phyloP scores from a whole-genome alignment of 2,113 vertebrate genomes.

The Morone chrysops region DNA sequence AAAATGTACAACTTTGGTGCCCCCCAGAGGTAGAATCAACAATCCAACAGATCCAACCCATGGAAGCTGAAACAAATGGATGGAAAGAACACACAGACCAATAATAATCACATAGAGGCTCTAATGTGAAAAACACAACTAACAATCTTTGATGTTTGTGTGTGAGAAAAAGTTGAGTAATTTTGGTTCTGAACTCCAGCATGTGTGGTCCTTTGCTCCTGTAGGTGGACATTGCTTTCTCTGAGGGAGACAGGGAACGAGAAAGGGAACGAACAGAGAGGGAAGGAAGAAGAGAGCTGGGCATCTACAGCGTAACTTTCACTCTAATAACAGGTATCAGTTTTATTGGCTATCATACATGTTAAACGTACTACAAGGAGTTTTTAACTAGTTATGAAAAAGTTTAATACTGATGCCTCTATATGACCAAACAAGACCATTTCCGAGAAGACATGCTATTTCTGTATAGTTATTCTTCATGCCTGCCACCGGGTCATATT shows the following conservation, averaged over 20 bases:
- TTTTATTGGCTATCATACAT: not conserved
- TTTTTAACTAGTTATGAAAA: too few species aligned
- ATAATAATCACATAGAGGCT: not conserved
- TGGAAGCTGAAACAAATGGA: not conserved
- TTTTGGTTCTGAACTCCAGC: not conserved
- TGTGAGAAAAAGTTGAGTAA: not conserved
- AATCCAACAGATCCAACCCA: not conserved
- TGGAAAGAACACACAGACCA: not conserved
- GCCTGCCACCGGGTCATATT: too few species aligned
- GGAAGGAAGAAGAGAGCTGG: slow-evolving; percentile 85
- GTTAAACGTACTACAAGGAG: too few species aligned
- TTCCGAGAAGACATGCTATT: too few species aligned
- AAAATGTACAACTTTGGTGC: not conserved
- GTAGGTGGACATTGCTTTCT: slow-evolving; percentile 91
- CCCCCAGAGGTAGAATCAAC: not conserved
- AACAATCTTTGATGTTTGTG: not conserved
- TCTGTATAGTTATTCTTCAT: too few species aligned
- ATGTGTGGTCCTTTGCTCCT: not conserved
- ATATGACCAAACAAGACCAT: too few species aligned
- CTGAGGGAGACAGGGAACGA: slow-evolving; percentile 86
- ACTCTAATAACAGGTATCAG: slow-evolving; percentile 88
- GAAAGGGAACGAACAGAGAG: slow-evolving; percentile 84
- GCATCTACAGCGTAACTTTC: slow-evolving; percentile 93
- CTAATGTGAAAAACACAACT: not conserved
- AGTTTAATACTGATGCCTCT: too few species aligned